phyloP scores from a whole-genome alignment of 30 jellyfish, hydroid and myxozoan species.

The Pelagia noctiluca region DNA sequence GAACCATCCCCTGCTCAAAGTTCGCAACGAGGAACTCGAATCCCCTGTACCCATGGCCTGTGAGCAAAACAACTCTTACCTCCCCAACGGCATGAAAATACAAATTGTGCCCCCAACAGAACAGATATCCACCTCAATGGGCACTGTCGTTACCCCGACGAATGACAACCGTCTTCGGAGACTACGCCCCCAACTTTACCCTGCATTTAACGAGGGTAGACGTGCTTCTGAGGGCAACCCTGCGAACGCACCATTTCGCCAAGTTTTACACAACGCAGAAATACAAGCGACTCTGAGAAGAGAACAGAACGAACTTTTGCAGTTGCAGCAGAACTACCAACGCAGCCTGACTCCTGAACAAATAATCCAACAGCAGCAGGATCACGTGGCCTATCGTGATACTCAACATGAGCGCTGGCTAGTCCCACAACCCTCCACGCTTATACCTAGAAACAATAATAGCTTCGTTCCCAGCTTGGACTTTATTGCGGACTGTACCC shows the following conservation, averaged over 20 bases:
- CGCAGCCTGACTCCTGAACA: conserved; percentile 93
- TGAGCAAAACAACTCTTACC: conserved; percentile 49
- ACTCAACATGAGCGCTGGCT: conserved; percentile 42
- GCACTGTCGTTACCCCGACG: conserved; percentile 60
- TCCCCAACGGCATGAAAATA: conserved; percentile 88
- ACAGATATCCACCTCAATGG: conserved; percentile 83
- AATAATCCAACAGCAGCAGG: conserved; percentile 73
- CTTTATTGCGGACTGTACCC: not conserved
- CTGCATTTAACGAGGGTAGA: conserved; percentile 93
- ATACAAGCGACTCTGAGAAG: conserved; percentile 62
- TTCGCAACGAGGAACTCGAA: conserved; percentile 59
- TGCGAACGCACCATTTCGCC: conserved; percentile 94
- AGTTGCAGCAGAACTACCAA: conserved; percentile 69
- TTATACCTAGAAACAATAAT: conserved; percentile 6
- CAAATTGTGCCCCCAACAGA: conserved; percentile 97
- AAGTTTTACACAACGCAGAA: conserved; percentile 85
- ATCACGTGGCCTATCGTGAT: conserved; percentile 73
- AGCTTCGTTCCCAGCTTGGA: conserved; percentile 3
- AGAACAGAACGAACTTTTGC: conserved; percentile 87
- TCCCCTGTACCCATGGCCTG: conserved; percentile 33
- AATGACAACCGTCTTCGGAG: conserved; percentile 31
- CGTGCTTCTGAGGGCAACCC: conserved; percentile 99
- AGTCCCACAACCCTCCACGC: conserved; percentile 37
- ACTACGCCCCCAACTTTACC: conserved; percentile 65
- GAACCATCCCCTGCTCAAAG: conserved; percentile 89